Percentiles rank a stretch among this genome's conserved stretches.
Evolutionary conservation across 2,888 invertebrate species (phyloP).

Genomic region (Hipparchia semele): DNA sequence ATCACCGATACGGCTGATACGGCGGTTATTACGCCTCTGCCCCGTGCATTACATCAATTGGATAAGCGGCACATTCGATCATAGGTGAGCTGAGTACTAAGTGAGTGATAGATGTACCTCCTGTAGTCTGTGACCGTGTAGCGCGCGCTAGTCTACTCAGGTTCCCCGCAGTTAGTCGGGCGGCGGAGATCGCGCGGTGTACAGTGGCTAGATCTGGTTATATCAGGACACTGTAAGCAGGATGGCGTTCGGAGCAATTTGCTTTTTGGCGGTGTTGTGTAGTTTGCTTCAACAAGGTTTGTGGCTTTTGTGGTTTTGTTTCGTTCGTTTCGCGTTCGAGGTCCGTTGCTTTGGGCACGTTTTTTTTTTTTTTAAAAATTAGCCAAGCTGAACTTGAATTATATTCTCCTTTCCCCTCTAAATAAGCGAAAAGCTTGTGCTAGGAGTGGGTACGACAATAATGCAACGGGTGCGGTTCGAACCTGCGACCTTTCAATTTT

Average conservation of each 20-base stretch:
- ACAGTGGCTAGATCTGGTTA: constrained; percentile 56
- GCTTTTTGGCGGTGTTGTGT: constrained; percentile 73
- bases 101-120: not conserved
- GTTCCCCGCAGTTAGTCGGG: constrained; percentile 37
- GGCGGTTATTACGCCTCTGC: constrained; percentile 46
- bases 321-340: not conserved
- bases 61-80: constrained; percentile 60
- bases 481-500: too few relatives aligned
- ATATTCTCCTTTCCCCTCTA: too few relatives aligned
- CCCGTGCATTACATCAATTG: constrained; percentile 62
- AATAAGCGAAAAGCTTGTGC: too few relatives aligned
- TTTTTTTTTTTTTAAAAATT: too few relatives aligned
- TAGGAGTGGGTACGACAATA: too few relatives aligned
- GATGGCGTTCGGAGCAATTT: constrained; percentile 63
- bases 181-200: constrained; percentile 53
- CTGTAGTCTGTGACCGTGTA: not conserved
- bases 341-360: not conserved
- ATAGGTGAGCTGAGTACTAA: constrained; percentile 42
- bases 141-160: not conserved
- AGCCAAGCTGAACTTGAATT: too few relatives aligned
- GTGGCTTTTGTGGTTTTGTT: constrained; percentile 45
- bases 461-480: too few relatives aligned
- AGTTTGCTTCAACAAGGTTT: constrained; percentile 77
- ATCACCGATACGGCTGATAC: constrained; percentile 1
- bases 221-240: constrained; percentile 42